Percentiles rank a stretch among this genome's conserved stretches.
These are phyloP conservation scores for Varecia variegata DNA, from an alignment of 2,797 vertebrate genomes.

Conservation along the genomic window DNA sequence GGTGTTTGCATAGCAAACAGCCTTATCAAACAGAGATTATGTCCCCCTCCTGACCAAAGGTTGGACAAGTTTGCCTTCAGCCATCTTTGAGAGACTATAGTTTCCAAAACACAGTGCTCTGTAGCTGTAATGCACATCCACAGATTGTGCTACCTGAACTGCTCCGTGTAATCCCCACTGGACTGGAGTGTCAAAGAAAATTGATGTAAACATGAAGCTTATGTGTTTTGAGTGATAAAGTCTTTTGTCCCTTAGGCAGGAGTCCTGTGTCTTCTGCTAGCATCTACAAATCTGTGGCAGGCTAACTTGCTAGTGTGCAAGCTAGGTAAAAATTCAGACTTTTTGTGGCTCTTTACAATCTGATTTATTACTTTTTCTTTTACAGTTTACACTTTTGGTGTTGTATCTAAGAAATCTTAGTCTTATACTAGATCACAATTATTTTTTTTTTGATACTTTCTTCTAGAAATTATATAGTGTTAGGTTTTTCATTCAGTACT, in stretches of 20 bases:
- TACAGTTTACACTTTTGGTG: not conserved
- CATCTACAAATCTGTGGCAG: not conserved
- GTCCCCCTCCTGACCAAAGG: not conserved
- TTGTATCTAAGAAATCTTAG: not conserved
- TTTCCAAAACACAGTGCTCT: not conserved
- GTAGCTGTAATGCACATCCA: not conserved
- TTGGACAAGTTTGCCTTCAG: not conserved
- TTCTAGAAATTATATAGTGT: not conserved
- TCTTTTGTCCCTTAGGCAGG: not conserved
- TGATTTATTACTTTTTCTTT: not conserved
- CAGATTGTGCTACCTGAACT: not conserved
- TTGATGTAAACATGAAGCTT: not conserved
- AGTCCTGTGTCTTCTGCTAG: not conserved
- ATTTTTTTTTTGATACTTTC: not conserved
- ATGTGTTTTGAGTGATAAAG: not conserved
- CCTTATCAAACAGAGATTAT: not conserved
- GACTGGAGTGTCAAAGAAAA: not conserved
- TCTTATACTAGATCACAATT: not conserved
- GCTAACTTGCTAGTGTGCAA: not conserved
- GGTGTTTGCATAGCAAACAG: not conserved
- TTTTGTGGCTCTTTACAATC: not conserved
- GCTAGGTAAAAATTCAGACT: not conserved
- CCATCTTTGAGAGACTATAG: not conserved
- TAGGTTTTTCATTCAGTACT: not conserved
- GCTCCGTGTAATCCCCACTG: too few relatives aligned